Evolutionary conservation across 2,113 vertebrate genomes (phyloP).

Genomic region (Centropus bengalensis): DNA sequence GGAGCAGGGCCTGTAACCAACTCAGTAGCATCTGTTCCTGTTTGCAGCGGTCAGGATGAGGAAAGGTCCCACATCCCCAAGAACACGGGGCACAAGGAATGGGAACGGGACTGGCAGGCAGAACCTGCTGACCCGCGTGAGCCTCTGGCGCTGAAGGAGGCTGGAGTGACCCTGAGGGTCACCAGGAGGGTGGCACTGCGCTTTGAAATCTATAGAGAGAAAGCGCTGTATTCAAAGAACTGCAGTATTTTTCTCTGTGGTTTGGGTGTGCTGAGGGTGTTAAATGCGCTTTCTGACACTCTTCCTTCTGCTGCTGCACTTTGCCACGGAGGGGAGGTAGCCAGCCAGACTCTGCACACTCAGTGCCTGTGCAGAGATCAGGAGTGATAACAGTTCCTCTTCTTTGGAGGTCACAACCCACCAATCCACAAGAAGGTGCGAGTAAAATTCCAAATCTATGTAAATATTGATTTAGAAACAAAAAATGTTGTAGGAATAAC

Average conservation of each 20-base stretch:
- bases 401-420: not conserved
- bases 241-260: not conserved
- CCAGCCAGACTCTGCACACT: not conserved
- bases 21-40: fast-evolving
- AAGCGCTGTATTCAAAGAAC: not conserved
- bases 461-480: not conserved
- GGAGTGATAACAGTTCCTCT: not conserved
- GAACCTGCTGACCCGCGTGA: fast-evolving
- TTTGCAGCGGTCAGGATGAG: not conserved
- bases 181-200: not conserved
- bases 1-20: too few relatives aligned
- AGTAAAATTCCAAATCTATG: not conserved
- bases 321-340: not conserved
- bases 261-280: not conserved
- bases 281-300: not conserved
- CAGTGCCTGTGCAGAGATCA: not conserved
- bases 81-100: fast-evolving
- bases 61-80: not conserved
- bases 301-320: not conserved
- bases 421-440: not conserved
- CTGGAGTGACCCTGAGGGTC: too few relatives aligned
- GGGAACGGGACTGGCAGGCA: not conserved
- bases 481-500: not conserved
- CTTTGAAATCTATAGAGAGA: not conserved
- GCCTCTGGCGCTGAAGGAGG: fast-evolving